Conservation (phyloP, 2,113 vertebrate species). For the Onychorhynchus coronatus region DNA sequence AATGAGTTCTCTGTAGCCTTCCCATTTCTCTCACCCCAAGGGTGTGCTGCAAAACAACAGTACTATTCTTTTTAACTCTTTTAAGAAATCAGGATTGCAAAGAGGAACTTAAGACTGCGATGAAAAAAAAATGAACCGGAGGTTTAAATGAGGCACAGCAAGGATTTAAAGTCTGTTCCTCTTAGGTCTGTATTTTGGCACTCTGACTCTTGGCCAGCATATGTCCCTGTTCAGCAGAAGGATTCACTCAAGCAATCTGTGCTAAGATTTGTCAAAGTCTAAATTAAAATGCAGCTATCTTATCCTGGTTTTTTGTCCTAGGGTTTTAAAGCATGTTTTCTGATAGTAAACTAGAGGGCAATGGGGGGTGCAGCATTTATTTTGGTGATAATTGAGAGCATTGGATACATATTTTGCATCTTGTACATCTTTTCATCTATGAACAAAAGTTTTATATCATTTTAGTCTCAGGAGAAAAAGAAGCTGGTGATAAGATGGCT, state of each 20-base stretch:
- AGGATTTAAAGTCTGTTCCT: not conserved
- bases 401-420: not conserved
- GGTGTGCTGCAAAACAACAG: not conserved
- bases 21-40: not conserved
- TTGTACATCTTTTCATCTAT: not conserved
- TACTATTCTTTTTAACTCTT: not conserved
- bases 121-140: not conserved
- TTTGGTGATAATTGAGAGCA: not conserved
- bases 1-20: not conserved
- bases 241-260: conserved; percentile 19
- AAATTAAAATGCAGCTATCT: conserved; percentile 7
- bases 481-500: not conserved
- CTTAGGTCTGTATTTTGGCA: conserved; percentile 3
- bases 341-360: not conserved
- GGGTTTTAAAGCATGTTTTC: not conserved
- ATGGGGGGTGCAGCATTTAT: not conserved
- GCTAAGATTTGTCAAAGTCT: not conserved
- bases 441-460: not conserved
- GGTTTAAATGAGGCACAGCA: not conserved
- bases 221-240: conserved; percentile 43
- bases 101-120: not conserved
- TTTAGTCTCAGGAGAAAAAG: not conserved
- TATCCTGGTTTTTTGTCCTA: not conserved
- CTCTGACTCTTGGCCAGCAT: conserved; percentile 42
- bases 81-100: not conserved